Evolutionary conservation across 2,113 vertebrate genomes (phyloP), one percentile per base, ranked within the genome.

Genomic region (Halichoeres trimaculatus): DNA sequence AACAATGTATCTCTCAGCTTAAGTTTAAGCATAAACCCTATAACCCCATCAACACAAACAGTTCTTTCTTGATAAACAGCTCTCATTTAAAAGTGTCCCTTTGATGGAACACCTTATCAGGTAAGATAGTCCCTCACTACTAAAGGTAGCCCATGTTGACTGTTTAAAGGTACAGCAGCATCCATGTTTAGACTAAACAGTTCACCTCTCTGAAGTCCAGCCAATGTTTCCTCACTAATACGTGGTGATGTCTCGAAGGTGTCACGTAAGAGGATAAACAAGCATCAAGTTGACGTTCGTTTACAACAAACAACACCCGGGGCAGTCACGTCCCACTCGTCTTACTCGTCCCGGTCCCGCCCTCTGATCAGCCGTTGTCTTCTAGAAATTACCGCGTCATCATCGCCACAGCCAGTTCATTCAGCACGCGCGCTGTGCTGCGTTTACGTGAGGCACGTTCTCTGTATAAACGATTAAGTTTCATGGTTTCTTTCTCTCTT

Each of bases 241-340:
- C 6, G 8, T 19, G 8, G 47, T n/a, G 17, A 23, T 45, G 13
- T 47, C 43, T 48, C 52, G 1, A 54, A 83, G 77, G 80, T 43
- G 81, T 10, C 38, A 64, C 40, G 22, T 74, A 41, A 81, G 16
- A 59, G 54, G 63, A 89, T 71, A 48, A 74, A 54, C 48, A 78
- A 1, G 34, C 51, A 43, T 10, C 23, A 41, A 36, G 16, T 36
- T 45, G 41, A 64, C 57, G 34, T 73, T 66, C 66, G 58, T 10
- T 56, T 36, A 70, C 59, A 72, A 63, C 72, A 70, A 73, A 16
- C 35, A n/a, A 30, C 14, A 48, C 5, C 66, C 40, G 14, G 10
- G 22, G 1, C 6, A 54, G 90, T 89, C 93, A 93, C 90, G 88
- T 92, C 76, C 5, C 57, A 10, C 91, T 89, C 90, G 90, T 92